Conservation (phyloP, 1,140 invertebrate genomes). For the Plodia interpunctella region DNA sequence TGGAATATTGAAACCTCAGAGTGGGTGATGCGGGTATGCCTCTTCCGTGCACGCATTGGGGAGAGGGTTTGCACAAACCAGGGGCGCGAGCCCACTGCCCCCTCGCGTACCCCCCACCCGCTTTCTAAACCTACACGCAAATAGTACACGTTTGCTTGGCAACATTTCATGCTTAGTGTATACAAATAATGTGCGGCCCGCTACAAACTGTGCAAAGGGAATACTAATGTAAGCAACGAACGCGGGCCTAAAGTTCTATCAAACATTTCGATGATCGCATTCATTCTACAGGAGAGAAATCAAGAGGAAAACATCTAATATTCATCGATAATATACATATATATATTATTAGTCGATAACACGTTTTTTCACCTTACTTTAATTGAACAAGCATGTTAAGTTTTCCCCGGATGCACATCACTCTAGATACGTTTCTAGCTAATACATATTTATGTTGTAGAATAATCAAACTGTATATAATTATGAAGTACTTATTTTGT, state of each 20-base stretch:
- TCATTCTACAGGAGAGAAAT: conserved; percentile 40
- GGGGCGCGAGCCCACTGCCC: conserved; percentile 34
- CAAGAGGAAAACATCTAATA: neutral
- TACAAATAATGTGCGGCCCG: conserved; percentile 71
- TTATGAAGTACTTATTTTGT: too few species aligned
- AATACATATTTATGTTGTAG: too few species aligned
- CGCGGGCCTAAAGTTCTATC: conserved; percentile 55
- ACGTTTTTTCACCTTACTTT: neutral
- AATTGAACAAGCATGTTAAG: too few species aligned
- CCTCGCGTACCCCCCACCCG: conserved; percentile 40
- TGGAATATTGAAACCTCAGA: conserved; percentile 73
- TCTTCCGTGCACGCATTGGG: conserved; percentile 61
- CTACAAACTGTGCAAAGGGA: conserved; percentile 71
- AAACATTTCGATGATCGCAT: conserved; percentile 52
- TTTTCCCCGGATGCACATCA: too few species aligned
- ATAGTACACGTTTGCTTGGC: conserved; percentile 74
- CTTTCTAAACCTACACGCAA: conserved; percentile 73
- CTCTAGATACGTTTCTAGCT: too few species aligned
- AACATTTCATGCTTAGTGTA: conserved; percentile 76
- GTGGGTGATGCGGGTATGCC: conserved; percentile 60
- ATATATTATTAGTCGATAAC: neutral
- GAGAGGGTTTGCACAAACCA: conserved; percentile 32
- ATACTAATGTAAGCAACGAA: conserved; percentile 62
- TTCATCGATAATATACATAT: neutral
- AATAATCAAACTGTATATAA: too few species aligned